Conservation (phyloP, 1,140 invertebrate genomes). For the Stenopsyche tienmushanensis region DNA sequence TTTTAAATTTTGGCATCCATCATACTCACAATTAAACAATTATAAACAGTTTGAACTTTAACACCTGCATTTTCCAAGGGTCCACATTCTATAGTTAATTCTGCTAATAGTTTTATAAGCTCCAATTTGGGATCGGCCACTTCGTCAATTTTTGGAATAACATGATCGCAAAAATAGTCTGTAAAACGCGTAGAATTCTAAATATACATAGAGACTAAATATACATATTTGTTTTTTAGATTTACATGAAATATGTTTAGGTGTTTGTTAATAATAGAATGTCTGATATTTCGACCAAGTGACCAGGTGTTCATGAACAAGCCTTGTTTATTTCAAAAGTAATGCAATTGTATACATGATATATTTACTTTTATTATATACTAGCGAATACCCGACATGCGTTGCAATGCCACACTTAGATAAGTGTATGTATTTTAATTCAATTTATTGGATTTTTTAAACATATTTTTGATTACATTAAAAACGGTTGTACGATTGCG, state of each 20-base stretch:
- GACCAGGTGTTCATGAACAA: no score
- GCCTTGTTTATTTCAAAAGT: no score
- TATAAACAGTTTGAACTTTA: conserved; percentile 75
- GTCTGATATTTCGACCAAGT: no score
- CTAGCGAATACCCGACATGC: no score
- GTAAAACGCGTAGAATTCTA: conserved; percentile 85
- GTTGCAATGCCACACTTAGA: no score
- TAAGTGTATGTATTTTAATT: no score
- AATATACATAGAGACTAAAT: conserved; percentile 83
- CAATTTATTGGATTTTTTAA: no score
- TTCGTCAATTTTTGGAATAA: conserved; percentile 68
- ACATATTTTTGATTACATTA: no score
- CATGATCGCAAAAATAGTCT: conserved; percentile 82
- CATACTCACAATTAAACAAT: conserved; percentile 73
- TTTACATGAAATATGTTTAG: no score
- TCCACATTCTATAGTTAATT: conserved; percentile 76
- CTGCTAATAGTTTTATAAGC: conserved; percentile 84
- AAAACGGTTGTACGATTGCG: no score
- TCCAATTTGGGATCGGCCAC: conserved; percentile 75
- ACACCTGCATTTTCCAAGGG: conserved; percentile 72
- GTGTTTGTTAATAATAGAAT: conserved; percentile 27
- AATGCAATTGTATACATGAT: no score
- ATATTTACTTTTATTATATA: no score
- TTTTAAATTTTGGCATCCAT: neutral
- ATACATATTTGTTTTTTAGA: conserved; percentile 38